These are phyloP conservation scores for Tiliacea citrago DNA, from an alignment of 2,888 invertebrate genomes.

Conservation along the genomic window DNA sequence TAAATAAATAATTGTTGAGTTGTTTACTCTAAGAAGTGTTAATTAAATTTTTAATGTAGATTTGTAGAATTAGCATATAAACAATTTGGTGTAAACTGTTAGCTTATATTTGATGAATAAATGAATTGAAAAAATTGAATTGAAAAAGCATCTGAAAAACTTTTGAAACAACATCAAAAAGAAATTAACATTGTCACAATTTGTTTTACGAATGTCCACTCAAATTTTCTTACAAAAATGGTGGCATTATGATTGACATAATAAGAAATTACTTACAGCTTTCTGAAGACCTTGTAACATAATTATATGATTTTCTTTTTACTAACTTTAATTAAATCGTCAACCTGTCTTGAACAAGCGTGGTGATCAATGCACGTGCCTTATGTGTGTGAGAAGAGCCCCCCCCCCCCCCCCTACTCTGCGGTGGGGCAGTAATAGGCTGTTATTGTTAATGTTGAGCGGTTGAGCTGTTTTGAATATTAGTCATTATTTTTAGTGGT, in stretches of 20 bases:
- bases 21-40: too few species aligned
- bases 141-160: background rate
- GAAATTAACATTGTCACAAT: conserved; percentile 1
- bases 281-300: conserved; percentile 9
- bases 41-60: too few species aligned
- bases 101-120: too few species aligned
- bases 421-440: background rate
- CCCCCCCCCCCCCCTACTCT: too few species aligned
- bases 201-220: background rate
- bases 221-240: conserved; percentile 15
- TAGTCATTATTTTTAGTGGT: background rate
- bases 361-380: too few species aligned
- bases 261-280: conserved; percentile 16
- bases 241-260: conserved; percentile 38
- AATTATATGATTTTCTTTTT: conserved; percentile 29
- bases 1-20: too few species aligned
- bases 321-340: background rate
- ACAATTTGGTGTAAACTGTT: too few species aligned
- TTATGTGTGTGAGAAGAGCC: background rate
- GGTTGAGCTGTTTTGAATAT: background rate
- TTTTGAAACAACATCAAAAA: background rate
- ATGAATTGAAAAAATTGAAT: too few species aligned
- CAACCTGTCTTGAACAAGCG: too few species aligned
- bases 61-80: too few species aligned
- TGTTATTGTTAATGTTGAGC: background rate